A percentile compares a stretch with the other conserved stretches of the same genome.
Evolutionary conservation across 2,797 vertebrate genomes (phyloP).

Genomic region (Apodemus agrarius): DNA sequence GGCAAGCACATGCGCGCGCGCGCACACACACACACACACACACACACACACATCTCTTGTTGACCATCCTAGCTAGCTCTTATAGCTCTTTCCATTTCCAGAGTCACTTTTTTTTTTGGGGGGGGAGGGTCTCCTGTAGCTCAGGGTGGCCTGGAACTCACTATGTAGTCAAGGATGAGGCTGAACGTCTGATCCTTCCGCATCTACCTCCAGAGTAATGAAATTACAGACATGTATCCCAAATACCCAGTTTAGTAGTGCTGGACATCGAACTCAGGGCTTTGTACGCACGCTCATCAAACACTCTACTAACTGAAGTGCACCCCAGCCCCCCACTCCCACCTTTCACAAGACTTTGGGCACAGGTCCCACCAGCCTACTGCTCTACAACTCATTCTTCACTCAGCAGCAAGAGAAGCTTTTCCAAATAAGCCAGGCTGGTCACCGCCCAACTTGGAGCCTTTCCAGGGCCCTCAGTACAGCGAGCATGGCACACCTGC

Average conservation of each 20-base stretch:
- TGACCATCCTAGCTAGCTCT: neutral
- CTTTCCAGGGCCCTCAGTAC: neutral
- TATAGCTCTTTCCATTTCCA: neutral
- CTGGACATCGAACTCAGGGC: neutral
- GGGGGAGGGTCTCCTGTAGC: neutral
- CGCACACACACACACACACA: neutral
- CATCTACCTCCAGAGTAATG: neutral
- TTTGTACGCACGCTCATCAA: neutral
- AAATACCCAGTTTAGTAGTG: neutral
- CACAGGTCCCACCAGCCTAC: neutral
- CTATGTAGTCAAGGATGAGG: neutral
- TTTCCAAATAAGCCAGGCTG: constrained; percentile 23
- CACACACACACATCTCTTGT: neutral
- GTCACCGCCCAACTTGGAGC: neutral
- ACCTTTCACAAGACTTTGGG: neutral
- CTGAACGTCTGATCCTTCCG: neutral
- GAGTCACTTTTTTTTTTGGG: neutral
- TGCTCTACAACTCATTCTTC: neutral
- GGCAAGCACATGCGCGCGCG: neutral
- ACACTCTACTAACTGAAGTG: neutral
- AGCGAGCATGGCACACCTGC: neutral
- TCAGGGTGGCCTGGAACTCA: neutral
- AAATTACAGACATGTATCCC: neutral
- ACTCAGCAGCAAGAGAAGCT: neutral
- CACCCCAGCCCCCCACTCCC: rapidly evolving